These are phyloP conservation scores for Fragum whitleyi DNA, from an alignment of 2,888 invertebrate genomes.

Conservation along the genomic window DNA sequence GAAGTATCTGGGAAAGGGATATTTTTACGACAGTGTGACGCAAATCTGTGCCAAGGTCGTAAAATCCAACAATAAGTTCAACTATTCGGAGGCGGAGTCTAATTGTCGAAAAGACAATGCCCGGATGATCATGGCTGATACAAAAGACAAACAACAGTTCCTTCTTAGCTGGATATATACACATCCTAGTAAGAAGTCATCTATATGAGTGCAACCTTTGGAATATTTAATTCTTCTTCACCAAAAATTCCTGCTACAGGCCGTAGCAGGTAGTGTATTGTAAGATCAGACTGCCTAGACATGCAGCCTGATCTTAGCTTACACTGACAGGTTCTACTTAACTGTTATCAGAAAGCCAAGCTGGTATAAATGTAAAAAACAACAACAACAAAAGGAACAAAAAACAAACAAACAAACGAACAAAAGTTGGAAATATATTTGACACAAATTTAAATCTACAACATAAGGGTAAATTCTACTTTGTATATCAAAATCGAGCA, in stretches of 20 bases:
- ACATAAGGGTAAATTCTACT: too few species aligned
- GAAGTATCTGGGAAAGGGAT: slow-evolving; percentile 10
- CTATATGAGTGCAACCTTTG: not conserved
- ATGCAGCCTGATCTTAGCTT: too few species aligned
- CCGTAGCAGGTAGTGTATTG: too few species aligned
- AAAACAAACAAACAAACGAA: too few species aligned
- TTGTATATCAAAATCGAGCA: too few species aligned
- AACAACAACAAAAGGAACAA: too few species aligned
- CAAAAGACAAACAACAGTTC: slow-evolving; percentile 6
- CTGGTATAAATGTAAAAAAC: too few species aligned
- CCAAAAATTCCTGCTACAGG: not conserved
- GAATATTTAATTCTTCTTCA: not conserved
- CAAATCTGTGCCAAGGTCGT: slow-evolving; percentile 9
- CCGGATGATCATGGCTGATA: not conserved
- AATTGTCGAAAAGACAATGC: slow-evolving; percentile 11
- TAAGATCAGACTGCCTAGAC: too few species aligned
- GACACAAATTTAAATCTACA: too few species aligned
- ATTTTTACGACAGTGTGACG: slow-evolving; percentile 20
- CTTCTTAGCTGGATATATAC: slow-evolving; percentile 19
- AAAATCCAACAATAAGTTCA: not conserved
- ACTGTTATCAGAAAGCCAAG: too few species aligned
- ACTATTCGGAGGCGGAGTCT: slow-evolving; percentile 8
- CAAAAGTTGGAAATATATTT: too few species aligned
- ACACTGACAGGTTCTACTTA: not conserved
- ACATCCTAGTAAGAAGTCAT: not conserved